Conservation (phyloP, 2,113 vertebrate genomes). For the Brachyistius frenatus region DNA sequence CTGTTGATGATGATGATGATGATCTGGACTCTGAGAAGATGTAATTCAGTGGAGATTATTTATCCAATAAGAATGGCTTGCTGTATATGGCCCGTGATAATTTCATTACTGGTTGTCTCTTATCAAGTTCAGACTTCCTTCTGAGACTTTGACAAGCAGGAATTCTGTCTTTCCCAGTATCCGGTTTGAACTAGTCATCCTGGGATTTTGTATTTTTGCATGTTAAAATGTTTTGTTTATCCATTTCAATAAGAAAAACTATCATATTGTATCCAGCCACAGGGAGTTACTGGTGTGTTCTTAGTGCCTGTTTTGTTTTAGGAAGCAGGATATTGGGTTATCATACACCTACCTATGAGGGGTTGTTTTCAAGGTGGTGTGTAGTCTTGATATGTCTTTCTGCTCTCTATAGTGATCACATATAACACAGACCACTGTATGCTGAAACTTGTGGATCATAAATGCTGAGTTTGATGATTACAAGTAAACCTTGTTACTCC, state of each 20-base stretch:
- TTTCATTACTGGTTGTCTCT: slow-evolving; percentile 27
- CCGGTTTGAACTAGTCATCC: not conserved
- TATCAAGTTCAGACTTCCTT: slow-evolving; percentile 24
- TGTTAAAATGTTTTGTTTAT: slow-evolving; percentile 14
- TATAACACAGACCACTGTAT: not conserved
- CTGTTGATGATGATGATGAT: not conserved
- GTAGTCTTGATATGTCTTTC: not conserved
- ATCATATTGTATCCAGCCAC: not conserved
- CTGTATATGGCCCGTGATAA: slow-evolving; percentile 32
- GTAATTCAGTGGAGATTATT: slow-evolving; percentile 7
- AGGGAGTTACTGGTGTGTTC: not conserved
- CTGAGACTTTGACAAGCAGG: not conserved
- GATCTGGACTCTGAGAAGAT: slow-evolving; percentile 13
- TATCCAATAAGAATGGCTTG: slow-evolving; percentile 1
- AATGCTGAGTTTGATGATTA: slow-evolving; percentile 34
- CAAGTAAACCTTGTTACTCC: slow-evolving; percentile 38
- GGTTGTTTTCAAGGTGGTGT: slow-evolving; percentile 16
- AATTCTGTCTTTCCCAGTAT: slow-evolving; percentile 17
- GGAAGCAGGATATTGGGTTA: slow-evolving; percentile 13
- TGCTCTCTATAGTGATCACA: not conserved
- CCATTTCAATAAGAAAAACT: not conserved
- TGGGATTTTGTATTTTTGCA: slow-evolving; percentile 8
- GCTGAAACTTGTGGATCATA: slow-evolving; percentile 16
- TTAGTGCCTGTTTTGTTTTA: slow-evolving; percentile 19
- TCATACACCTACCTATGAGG: slow-evolving; percentile 15